phyloP scores from a whole-genome alignment of 2,888 invertebrate genomes.

The Teinopalpus imperialis region DNA sequence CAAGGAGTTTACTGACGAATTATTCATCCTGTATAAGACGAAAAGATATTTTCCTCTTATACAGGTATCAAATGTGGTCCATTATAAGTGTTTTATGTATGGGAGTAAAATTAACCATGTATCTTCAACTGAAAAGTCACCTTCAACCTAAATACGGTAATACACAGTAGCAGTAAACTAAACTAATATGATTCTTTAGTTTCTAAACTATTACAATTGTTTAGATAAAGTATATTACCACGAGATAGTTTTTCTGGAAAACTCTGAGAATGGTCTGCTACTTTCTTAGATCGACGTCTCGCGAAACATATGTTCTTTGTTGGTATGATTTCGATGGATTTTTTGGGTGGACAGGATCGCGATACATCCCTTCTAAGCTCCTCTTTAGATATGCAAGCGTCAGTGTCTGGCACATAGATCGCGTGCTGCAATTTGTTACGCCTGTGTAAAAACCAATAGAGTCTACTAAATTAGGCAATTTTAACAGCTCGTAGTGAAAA shows the following conservation, averaged over 20 bases:
- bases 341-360: not conserved
- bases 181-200: too few relatives aligned
- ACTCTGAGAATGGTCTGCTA: conserved; percentile 9
- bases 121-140: too few relatives aligned
- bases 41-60: too few relatives aligned
- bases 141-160: too few relatives aligned
- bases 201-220: not conserved
- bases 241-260: conserved; percentile 21
- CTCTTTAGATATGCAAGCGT: conserved; percentile 11
- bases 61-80: not conserved
- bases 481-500: too few relatives aligned
- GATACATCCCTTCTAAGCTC: conserved; percentile 4
- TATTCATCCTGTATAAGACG: too few relatives aligned
- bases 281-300: not conserved
- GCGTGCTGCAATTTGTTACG: conserved; percentile 8
- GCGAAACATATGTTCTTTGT: not conserved
- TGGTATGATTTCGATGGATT: not conserved
- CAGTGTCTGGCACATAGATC: conserved; percentile 2
- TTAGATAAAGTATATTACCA: conserved; percentile 1
- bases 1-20: too few relatives aligned
- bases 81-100: not conserved
- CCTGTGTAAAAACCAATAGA: too few relatives aligned
- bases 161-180: too few relatives aligned
- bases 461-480: too few relatives aligned
- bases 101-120: too few relatives aligned